Base-by-base conservation (phyloP, 2,888 invertebrate species). In the Uropetala carovei region DNA sequence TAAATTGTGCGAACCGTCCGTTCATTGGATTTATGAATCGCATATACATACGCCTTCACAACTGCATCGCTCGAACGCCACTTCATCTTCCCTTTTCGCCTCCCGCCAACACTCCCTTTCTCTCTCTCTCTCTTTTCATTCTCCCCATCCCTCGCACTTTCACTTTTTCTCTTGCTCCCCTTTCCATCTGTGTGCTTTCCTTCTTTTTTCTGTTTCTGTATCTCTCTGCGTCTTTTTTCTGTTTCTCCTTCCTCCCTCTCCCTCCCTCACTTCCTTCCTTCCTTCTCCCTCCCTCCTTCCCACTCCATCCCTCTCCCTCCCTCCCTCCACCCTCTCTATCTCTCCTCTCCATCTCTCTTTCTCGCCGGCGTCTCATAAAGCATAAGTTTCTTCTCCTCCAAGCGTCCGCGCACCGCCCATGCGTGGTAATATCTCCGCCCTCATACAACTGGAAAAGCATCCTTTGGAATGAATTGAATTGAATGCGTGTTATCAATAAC, bases 1-100 rank as follows among this genome's bases (percentile, higher is more conserved):
- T 75, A 75, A 75, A 75, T 75, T 27, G 75, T 22, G 75, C 22
- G 75, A 75, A 11, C 75, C 75, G 75, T 75, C 75, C 75, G 75
- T 22, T 75, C 75, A 22, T 5, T 75, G 75, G 75, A 75, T 75
- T 75, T 75, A 75, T 75, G 75, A 75, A 75, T 75, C 75, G 75
- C 27, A 27, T 75, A 68, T 68, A 68, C 68, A 68, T 68, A 75
- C 27, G 75, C 75, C 75, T 75, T 75, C 75, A 27, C 75, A 75
- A 75, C 75, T 27, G 75, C 75, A 27, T 75, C 68, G 68, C 68
- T 68, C 68, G n/a, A 22, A 22, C 68, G 22, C n/a, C 68, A 22
- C 68, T 68, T 68, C 68, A 68, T 68, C 68, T 68, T 68, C 68
- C 11, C 14, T 7, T 16, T 18, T 18, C 18, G 14, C 13, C n/a